A percentile compares a stretch with the other conserved stretches of the same genome.
phyloP scores from a whole-genome alignment of 2,113 vertebrate genomes.

The Geococcyx californianus region DNA sequence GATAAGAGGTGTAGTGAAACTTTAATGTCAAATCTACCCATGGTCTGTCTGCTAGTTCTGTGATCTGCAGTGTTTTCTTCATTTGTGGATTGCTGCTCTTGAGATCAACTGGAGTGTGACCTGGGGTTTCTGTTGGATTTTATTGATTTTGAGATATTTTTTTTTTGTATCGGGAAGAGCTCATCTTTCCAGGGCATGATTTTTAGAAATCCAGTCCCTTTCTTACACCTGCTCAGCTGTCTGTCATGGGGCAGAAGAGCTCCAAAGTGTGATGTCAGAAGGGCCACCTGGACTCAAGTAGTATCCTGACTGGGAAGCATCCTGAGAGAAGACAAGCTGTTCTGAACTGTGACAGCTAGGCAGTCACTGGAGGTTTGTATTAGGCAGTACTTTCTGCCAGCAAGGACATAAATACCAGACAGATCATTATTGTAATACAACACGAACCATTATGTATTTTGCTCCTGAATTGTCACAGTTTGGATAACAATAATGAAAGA shows the following conservation, averaged over 20 bases:
- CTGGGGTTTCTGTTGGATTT: not conserved
- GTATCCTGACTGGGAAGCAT: not conserved
- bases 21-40: not conserved
- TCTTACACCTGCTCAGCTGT: not conserved
- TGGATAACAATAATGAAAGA: not conserved
- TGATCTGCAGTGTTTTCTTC: not conserved
- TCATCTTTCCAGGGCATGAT: not conserved
- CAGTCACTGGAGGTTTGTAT: not conserved
- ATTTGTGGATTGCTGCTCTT: not conserved
- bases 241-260: not conserved
- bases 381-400: not conserved
- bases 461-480: not conserved
- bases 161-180: not conserved
- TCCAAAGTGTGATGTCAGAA: not conserved
- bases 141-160: not conserved
- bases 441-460: not conserved
- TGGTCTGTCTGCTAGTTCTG: not conserved
- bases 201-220: not conserved
- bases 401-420: not conserved
- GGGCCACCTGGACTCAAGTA: accelerated
- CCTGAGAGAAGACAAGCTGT: not conserved
- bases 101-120: not conserved
- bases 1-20: not conserved
- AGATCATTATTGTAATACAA: not conserved
- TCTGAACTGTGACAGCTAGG: not conserved